A percentile compares a stretch with the other conserved stretches of the same genome.
Evolutionary conservation across 2,888 invertebrate species (phyloP).

Genomic region (Euplexia lucipara): DNA sequence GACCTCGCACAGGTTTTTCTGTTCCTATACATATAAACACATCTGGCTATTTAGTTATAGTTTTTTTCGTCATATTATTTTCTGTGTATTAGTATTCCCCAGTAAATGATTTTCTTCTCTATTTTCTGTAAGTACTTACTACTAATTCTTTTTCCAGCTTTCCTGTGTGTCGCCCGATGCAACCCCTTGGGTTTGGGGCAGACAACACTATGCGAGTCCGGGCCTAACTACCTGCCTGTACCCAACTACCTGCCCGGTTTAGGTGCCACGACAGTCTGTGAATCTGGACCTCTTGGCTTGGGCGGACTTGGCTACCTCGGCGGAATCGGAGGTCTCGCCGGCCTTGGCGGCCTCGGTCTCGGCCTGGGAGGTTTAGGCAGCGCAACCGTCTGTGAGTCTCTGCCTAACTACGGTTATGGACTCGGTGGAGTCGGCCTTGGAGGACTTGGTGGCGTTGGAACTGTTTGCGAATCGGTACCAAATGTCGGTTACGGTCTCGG

Average conservation of each 20-base stretch:
- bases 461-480: not conserved
- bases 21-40: no score
- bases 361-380: not conserved
- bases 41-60: no score
- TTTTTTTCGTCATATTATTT: no score
- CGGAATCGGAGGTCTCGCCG: conserved; percentile 37
- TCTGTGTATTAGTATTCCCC: no score
- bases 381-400: no score
- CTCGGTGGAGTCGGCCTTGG: no score
- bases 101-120: no score
- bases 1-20: no score
- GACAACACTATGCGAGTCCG: conserved; percentile 71
- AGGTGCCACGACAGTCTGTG: conserved; percentile 17
- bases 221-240: conserved; percentile 57
- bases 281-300: conserved; percentile 9
- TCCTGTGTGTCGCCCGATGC: conserved; percentile 72
- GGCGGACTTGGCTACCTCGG: conserved; percentile 1
- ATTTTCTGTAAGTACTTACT: not conserved
- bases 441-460: no score
- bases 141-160: conserved; percentile 61
- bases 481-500: not conserved
- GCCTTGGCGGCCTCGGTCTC: conserved; percentile 32
- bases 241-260: conserved; percentile 38
- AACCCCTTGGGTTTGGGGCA: conserved; percentile 73
- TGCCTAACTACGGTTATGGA: no score